A percentile compares a stretch with the other conserved stretches of the same genome.
Evolutionary conservation across 1,140 invertebrate genomes (phyloP).

Genomic region (Himalopsyche phryganea): DNA sequence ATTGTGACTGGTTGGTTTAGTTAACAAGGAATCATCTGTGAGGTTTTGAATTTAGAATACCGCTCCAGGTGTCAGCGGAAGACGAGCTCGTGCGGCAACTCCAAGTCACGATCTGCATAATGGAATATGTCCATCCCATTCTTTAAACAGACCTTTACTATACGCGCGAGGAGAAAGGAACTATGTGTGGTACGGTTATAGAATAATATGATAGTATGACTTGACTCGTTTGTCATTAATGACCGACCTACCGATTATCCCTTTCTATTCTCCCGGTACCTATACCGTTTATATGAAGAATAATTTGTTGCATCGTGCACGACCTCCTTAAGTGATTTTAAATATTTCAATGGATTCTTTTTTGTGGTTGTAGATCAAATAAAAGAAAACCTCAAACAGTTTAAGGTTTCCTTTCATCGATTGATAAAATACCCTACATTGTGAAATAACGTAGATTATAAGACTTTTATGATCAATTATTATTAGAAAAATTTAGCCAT

Average conservation of each 20-base stretch:
- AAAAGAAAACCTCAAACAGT: too few relatives aligned
- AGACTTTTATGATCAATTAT: too few relatives aligned
- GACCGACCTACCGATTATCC: constrained; percentile 24
- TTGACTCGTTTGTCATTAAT: constrained; percentile 20
- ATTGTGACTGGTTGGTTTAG: constrained; percentile 10
- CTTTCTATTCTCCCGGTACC: constrained; percentile 19
- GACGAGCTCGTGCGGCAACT: constrained; percentile 20
- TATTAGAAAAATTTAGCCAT: too few relatives aligned
- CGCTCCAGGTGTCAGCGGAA: constrained; percentile 21
- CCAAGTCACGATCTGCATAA: constrained; percentile 14
- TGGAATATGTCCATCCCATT: background rate
- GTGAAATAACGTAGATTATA: too few relatives aligned
- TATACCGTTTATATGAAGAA: constrained; percentile 9
- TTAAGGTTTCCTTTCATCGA: too few relatives aligned
- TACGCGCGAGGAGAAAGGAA: background rate
- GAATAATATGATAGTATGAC: constrained; percentile 18
- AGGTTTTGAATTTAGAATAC: constrained; percentile 16
- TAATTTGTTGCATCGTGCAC: constrained; percentile 12
- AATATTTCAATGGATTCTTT: too few relatives aligned
- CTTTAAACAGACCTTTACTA: background rate
- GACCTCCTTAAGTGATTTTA: too few relatives aligned
- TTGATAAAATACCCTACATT: too few relatives aligned
- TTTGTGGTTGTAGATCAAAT: too few relatives aligned
- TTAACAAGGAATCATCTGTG: constrained; percentile 3
- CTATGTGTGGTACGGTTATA: background rate